Evolutionary conservation across 2,113 vertebrate genomes (phyloP).

Genomic region (Trematocara unimaculatum): DNA sequence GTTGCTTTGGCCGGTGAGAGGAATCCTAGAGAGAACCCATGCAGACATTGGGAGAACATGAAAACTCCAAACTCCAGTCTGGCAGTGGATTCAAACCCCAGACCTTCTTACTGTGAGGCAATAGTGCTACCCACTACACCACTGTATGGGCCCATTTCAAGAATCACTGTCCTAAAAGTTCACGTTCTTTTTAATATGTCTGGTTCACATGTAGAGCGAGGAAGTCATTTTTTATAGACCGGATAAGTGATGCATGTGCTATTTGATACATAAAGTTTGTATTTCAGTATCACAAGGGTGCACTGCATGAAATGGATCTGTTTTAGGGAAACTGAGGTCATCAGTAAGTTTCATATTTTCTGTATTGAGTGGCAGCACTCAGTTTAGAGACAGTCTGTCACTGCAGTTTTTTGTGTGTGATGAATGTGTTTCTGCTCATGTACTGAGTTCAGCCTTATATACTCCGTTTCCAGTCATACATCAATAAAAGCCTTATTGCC

Average conservation of each 20-base stretch:
- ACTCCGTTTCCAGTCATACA: not conserved
- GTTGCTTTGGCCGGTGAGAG: not conserved
- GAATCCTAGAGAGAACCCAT: not conserved
- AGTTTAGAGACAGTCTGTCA: not conserved
- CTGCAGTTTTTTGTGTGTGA: not conserved
- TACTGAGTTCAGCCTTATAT: not conserved
- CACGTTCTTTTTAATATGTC: not conserved
- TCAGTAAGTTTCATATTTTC: conserved; percentile 33
- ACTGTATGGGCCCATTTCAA: fast-evolving
- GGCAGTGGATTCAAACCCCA: not conserved
- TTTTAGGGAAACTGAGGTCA: conserved; percentile 12
- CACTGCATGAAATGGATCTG: conserved; percentile 32
- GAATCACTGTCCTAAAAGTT: not conserved
- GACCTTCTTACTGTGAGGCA: not conserved
- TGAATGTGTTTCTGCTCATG: not conserved
- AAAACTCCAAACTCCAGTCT: not conserved
- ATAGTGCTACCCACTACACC: not conserved
- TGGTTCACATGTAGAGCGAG: not conserved
- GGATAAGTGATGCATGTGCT: conserved; percentile 2
- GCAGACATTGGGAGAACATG: not conserved
- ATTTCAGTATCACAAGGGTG: not conserved
- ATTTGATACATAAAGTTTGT: not conserved
- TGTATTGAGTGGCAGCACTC: not conserved
- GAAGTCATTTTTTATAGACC: not conserved
- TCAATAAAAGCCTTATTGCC: not conserved